Conservation (phyloP, 1,140 invertebrate species). For the Drosophila sproati region DNA sequence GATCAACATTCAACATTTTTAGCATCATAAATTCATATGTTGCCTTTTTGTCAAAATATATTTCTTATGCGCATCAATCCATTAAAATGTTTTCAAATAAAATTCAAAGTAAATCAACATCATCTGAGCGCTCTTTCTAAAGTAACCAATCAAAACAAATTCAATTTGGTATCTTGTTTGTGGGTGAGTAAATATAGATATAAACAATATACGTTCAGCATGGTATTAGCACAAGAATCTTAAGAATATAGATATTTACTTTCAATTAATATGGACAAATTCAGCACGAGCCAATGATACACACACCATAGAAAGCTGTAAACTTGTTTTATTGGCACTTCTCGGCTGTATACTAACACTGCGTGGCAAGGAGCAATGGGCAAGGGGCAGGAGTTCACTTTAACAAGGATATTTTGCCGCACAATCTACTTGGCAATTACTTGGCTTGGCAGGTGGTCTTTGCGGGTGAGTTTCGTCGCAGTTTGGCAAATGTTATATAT, state of each 20-base stretch:
- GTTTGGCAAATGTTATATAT: slow-evolving; percentile 29
- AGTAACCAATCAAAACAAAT: not conserved
- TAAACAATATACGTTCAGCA: not conserved
- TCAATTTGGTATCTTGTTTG: not conserved
- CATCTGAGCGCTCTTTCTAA: not conserved
- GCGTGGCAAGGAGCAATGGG: not conserved
- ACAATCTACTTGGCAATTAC: not conserved
- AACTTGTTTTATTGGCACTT: slow-evolving; percentile 15
- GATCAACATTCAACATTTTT: not conserved
- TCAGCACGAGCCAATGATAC: not conserved
- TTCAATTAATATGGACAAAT: slow-evolving; percentile 44
- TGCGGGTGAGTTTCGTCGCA: slow-evolving; percentile 22
- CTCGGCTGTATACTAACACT: slow-evolving; percentile 27
- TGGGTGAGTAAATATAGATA: not conserved
- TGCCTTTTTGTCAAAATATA: no score
- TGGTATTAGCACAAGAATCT: not conserved
- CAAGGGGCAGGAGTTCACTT: slow-evolving; percentile 4
- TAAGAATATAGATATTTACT: slow-evolving; percentile 37
- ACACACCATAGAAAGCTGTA: not conserved
- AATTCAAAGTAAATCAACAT: no score
- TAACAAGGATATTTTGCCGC: slow-evolving; percentile 10
- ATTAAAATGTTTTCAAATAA: no score
- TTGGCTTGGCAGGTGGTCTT: slow-evolving; percentile 35
- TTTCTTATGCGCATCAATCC: no score
- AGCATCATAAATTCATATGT: not conserved